Conservation (phyloP, 2,888 invertebrate genomes). For the Tromatobia lineatoria region DNA sequence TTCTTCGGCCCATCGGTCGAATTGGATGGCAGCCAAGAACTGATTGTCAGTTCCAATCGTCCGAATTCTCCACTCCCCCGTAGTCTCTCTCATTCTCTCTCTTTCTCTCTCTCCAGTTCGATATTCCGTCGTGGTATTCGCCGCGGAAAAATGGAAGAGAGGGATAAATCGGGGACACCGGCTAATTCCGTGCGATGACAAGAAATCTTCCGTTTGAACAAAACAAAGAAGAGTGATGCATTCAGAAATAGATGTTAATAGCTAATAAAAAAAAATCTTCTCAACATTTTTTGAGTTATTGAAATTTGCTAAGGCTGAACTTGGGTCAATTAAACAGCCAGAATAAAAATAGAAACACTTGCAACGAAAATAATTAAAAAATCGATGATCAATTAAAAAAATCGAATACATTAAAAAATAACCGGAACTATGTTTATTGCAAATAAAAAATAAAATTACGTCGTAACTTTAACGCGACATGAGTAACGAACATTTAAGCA, state of each 20-base stretch:
- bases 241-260: conserved; percentile 1
- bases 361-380: background rate
- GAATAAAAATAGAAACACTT: background rate
- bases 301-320: too few species aligned
- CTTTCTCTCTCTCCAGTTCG: background rate
- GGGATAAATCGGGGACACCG: conserved; percentile 46
- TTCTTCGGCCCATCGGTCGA: conserved; percentile 41
- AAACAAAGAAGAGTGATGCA: conserved; percentile 14
- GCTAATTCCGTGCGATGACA: conserved; percentile 38
- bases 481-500: background rate
- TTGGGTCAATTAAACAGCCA: too few species aligned
- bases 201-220: conserved; percentile 10
- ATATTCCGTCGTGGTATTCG: conserved; percentile 17
- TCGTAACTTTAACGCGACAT: too few species aligned
- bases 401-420: background rate
- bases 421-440: background rate
- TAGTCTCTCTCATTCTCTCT: background rate
- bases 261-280: background rate
- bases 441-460: background rate
- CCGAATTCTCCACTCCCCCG: conserved; percentile 42
- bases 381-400: background rate
- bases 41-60: conserved; percentile 58
- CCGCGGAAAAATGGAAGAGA: conserved; percentile 1
- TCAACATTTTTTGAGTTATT: background rate
- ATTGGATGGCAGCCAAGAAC: conserved; percentile 59